phyloP scores from a whole-genome alignment of 2,113 vertebrate genomes.

The Onychorhynchus coronatus region DNA sequence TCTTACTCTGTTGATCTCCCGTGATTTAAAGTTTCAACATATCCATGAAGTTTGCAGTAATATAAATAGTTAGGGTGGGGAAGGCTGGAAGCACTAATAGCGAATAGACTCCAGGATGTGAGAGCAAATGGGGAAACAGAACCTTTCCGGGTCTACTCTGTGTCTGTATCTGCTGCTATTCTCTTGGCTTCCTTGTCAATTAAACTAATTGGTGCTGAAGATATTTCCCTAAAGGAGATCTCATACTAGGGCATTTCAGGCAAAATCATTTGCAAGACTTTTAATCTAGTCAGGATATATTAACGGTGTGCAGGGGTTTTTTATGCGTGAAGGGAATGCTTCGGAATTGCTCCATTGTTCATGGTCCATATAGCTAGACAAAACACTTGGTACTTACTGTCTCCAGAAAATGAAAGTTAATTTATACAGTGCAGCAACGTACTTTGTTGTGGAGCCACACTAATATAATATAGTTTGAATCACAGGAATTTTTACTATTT shows the following conservation, averaged over 20 bases:
- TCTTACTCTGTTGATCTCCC: background rate
- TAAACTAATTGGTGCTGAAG: slow-evolving; percentile 76
- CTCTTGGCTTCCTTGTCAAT: slow-evolving; percentile 69
- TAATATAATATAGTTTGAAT: background rate
- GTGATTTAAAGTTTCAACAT: background rate
- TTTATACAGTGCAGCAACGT: slow-evolving; percentile 37
- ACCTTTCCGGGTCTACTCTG: background rate
- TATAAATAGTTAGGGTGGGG: background rate
- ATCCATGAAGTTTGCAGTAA: background rate
- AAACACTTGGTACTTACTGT: slow-evolving; percentile 48
- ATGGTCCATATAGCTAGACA: slow-evolving; percentile 40
- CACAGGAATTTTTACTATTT: slow-evolving; percentile 2
- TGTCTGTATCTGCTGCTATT: slow-evolving; percentile 47
- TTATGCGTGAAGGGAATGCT: slow-evolving; percentile 44
- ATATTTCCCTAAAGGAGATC: slow-evolving; percentile 72
- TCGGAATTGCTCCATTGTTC: slow-evolving; percentile 54
- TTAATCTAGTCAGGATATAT: slow-evolving; percentile 73
- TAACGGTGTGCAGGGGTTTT: slow-evolving; percentile 52
- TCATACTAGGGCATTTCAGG: slow-evolving; percentile 66
- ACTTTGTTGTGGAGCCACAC: background rate
- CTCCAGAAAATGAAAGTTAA: slow-evolving; percentile 62
- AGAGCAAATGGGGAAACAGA: slow-evolving; percentile 12
- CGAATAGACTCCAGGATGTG: background rate
- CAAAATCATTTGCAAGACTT: slow-evolving; percentile 70
- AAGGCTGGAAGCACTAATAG: background rate